These are phyloP conservation scores for Ptilorrhoa leucosticta DNA, from an alignment of 2,113 vertebrate genomes.

Conservation along the genomic window DNA sequence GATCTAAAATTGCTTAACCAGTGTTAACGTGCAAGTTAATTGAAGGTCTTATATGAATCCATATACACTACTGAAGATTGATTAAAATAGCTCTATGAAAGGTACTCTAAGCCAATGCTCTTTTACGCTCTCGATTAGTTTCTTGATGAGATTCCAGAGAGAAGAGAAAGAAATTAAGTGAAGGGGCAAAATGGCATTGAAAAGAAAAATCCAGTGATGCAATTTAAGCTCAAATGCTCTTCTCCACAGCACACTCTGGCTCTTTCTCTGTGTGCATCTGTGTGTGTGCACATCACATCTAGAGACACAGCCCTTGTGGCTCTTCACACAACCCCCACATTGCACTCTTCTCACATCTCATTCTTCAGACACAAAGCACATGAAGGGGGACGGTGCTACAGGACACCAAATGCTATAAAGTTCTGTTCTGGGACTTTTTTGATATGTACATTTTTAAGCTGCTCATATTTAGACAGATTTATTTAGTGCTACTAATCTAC, in stretches of 20 bases:
- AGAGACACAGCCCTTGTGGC: background rate
- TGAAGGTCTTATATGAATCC: constrained; percentile 37
- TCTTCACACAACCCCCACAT: background rate
- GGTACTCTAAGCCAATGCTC: background rate
- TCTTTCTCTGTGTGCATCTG: background rate
- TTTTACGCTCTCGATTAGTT: background rate
- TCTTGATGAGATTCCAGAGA: constrained; percentile 42
- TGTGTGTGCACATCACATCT: background rate
- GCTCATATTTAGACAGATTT: background rate
- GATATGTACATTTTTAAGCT: background rate
- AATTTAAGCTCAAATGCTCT: background rate
- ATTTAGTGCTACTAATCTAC: background rate
- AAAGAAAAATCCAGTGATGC: background rate
- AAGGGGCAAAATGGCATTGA: background rate
- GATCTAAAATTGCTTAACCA: constrained; percentile 23
- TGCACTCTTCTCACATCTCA: background rate
- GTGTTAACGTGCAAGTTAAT: constrained; percentile 41
- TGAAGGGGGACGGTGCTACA: background rate
- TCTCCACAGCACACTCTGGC: background rate
- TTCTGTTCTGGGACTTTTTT: background rate
- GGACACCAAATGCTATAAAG: background rate
- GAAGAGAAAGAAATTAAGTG: constrained; percentile 40
- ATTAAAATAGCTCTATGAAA: constrained; percentile 35
- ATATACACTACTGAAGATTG: constrained; percentile 22
- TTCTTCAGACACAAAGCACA: background rate